Percentiles rank a stretch among this genome's conserved stretches.
These are phyloP conservation scores for Microdon myrmicae DNA, from an alignment of 2,888 invertebrate species.

Conservation along the genomic window DNA sequence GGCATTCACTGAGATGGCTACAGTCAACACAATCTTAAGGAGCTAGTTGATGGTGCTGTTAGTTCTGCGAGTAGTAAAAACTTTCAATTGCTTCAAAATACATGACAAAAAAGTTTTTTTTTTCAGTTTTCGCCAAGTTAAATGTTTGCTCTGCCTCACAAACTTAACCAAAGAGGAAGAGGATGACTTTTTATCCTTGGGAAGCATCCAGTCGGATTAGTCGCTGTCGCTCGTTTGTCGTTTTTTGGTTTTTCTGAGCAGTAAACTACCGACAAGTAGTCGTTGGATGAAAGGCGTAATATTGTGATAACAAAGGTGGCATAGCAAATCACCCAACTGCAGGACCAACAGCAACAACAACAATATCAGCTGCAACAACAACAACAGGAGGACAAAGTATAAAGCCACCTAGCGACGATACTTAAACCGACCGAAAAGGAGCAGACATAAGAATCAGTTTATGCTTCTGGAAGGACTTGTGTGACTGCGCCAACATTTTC, in stretches of 20 bases:
- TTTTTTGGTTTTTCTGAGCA: slow-evolving; percentile 21
- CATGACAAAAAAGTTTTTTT: slow-evolving; percentile 51
- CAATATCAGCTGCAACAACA: background rate
- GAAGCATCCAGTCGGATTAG: background rate
- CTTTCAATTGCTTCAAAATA: slow-evolving; percentile 52
- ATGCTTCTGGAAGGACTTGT: slow-evolving; percentile 47
- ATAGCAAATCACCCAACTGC: too few species aligned
- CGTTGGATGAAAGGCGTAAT: slow-evolving; percentile 44
- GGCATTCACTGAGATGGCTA: too few species aligned
- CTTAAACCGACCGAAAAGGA: too few species aligned
- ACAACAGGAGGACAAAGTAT: too few species aligned
- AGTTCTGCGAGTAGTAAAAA: slow-evolving; percentile 32
- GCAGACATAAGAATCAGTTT: slow-evolving; percentile 49
- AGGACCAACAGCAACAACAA: background rate
- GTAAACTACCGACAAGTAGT: slow-evolving; percentile 46
- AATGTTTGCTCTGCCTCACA: slow-evolving; percentile 23
- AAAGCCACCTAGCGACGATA: too few species aligned
- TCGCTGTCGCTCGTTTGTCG: background rate
- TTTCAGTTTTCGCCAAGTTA: slow-evolving; percentile 50
- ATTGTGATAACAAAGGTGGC: slow-evolving; percentile 46
- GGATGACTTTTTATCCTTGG: background rate
- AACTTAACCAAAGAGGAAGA: too few species aligned
- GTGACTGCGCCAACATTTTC: slow-evolving; percentile 50
- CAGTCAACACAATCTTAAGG: too few species aligned
- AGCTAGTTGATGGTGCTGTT: too few species aligned